phyloP scores from a whole-genome alignment of 2,797 vertebrate species.

The Liasis olivaceus region DNA sequence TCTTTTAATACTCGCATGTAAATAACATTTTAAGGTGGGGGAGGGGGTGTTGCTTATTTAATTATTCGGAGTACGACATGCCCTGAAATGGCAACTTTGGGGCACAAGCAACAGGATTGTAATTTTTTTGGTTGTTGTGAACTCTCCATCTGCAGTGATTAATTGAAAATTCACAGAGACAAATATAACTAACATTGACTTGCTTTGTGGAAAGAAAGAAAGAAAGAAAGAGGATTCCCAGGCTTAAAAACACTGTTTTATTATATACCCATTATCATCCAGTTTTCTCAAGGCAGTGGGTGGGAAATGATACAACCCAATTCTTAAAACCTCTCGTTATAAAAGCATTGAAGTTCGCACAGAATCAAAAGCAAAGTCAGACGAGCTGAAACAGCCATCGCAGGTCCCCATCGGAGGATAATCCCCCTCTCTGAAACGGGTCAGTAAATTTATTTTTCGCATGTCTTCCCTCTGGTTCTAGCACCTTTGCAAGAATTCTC shows the following conservation, averaged over 20 bases:
- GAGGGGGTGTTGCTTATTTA: not conserved
- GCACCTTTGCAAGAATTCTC: not conserved
- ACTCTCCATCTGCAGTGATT: not conserved
- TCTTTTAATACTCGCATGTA: not conserved
- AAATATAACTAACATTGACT: not conserved
- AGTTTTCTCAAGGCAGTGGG: not conserved
- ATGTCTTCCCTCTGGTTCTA: not conserved
- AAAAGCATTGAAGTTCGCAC: not conserved
- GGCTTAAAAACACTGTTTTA: not conserved
- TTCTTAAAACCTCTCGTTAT: not conserved
- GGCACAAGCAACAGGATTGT: not conserved
- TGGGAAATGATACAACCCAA: not conserved
- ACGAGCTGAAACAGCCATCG: not conserved
- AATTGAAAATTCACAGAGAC: not conserved
- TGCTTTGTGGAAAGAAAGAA: not conserved
- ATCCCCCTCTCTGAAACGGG: not conserved
- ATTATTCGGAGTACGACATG: not conserved
- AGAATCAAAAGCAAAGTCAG: not conserved
- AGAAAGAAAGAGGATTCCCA: not conserved
- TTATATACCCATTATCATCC: not conserved
- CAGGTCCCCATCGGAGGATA: not conserved
- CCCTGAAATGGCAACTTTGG: not conserved
- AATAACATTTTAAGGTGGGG: not conserved
- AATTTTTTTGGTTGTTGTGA: not conserved
- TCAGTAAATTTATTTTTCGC: not conserved